Conservation (phyloP, 2,113 vertebrate genomes). For the Anolis carolinensis region DNA sequence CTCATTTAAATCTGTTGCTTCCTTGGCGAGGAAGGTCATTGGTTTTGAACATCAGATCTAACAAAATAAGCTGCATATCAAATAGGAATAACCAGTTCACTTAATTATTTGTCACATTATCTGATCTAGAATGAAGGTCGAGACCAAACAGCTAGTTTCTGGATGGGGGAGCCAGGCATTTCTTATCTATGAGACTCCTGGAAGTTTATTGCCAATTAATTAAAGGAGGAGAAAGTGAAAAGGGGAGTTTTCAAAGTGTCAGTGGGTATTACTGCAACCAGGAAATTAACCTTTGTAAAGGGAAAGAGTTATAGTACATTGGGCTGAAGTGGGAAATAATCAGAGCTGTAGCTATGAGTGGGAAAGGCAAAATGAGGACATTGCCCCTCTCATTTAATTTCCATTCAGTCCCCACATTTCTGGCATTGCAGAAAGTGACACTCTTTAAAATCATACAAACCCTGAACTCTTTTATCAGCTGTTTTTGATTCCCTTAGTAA, state of each 20-base stretch:
- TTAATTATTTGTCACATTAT: neutral
- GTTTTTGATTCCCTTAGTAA: too few species aligned
- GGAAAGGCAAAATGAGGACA: neutral
- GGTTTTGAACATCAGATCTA: rapidly evolving
- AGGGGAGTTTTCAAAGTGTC: neutral
- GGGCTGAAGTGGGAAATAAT: neutral
- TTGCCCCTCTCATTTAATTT: neutral
- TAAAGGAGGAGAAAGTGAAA: neutral
- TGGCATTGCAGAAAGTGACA: too few species aligned
- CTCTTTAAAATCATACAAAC: too few species aligned
- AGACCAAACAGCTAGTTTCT: neutral
- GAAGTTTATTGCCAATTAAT: neutral
- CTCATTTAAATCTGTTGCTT: neutral
- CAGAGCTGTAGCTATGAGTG: too few species aligned
- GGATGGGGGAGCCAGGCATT: neutral
- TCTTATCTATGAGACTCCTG: neutral
- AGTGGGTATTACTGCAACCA: neutral
- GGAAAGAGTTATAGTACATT: neutral
- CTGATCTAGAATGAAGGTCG: neutral
- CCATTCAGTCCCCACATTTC: too few species aligned
- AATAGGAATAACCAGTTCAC: neutral
- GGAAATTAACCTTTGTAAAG: neutral
- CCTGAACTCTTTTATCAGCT: too few species aligned
- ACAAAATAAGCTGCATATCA: rapidly evolving
- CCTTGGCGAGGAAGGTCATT: neutral